phyloP scores from a whole-genome alignment of 2,797 vertebrate genomes.

The Chrysocyon brachyurus region DNA sequence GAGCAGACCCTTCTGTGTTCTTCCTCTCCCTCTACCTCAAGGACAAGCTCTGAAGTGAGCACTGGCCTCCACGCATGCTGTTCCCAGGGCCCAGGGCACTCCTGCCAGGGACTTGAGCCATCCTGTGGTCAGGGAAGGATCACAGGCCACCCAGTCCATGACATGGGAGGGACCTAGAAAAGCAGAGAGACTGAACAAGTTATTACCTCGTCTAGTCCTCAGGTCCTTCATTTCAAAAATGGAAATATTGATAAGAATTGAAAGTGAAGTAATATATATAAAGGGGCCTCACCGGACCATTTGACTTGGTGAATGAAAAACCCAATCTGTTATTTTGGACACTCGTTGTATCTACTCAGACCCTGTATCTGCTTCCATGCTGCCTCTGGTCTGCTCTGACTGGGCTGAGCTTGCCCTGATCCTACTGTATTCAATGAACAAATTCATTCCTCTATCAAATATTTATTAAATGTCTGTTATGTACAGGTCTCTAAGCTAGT shows the following conservation, averaged over 20 bases:
- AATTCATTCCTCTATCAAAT: background rate
- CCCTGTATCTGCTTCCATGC: background rate
- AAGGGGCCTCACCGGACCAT: background rate
- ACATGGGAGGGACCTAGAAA: background rate
- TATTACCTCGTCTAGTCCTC: background rate
- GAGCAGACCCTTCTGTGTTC: background rate
- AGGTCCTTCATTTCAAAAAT: slow-evolving; percentile 38
- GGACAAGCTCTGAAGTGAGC: background rate
- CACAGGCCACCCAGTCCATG: rapidly evolving
- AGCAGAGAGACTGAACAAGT: background rate
- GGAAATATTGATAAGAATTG: background rate
- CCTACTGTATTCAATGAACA: background rate
- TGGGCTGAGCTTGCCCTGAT: background rate
- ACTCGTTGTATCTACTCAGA: background rate
- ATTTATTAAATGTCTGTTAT: background rate
- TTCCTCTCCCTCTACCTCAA: background rate
- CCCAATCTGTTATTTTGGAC: background rate
- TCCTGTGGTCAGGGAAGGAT: background rate
- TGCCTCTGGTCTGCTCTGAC: background rate
- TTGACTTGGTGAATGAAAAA: background rate
- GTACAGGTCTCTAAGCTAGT: background rate
- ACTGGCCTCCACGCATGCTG: background rate
- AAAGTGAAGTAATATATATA: background rate
- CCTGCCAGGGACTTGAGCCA: background rate
- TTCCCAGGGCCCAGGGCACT: rapidly evolving